phyloP scores from a whole-genome alignment of 2,113 vertebrate genomes.

The Hydrochoerus hydrochaeris region DNA sequence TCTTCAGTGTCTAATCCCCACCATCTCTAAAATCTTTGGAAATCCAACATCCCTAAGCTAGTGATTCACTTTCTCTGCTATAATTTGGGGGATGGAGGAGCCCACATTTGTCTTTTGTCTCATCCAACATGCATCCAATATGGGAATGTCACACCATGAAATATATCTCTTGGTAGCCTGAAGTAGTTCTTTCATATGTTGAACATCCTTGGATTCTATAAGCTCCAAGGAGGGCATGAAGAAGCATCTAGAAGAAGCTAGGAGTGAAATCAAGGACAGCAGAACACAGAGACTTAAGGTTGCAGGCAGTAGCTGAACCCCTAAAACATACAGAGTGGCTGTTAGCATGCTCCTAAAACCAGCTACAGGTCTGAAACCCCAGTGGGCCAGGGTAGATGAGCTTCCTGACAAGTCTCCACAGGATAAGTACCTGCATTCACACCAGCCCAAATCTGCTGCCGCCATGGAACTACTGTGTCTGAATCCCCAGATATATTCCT shows the following conservation, averaged over 20 bases:
- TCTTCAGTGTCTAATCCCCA: not conserved
- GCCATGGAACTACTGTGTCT: not conserved
- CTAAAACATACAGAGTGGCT: not conserved
- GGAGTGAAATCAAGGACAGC: not conserved
- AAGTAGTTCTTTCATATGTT: not conserved
- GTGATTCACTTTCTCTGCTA: not conserved
- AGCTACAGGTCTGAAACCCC: not conserved
- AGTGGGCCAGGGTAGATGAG: not conserved
- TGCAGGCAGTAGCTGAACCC: not conserved
- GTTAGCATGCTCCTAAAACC: not conserved
- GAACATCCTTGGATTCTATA: not conserved
- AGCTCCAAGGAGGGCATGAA: not conserved
- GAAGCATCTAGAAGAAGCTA: not conserved
- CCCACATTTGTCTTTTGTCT: not conserved
- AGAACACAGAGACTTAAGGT: not conserved
- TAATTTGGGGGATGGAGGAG: not conserved
- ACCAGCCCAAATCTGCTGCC: not conserved
- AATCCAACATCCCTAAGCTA: not conserved
- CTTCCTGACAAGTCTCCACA: not conserved
- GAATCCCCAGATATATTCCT: not conserved
- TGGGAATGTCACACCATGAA: not conserved
- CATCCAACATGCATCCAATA: not conserved
- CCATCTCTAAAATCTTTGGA: not conserved
- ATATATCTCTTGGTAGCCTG: not conserved
- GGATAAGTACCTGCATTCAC: constrained; percentile 29